Conservation (phyloP, 2,888 invertebrate species). For the Drosophila macrothrix region DNA sequence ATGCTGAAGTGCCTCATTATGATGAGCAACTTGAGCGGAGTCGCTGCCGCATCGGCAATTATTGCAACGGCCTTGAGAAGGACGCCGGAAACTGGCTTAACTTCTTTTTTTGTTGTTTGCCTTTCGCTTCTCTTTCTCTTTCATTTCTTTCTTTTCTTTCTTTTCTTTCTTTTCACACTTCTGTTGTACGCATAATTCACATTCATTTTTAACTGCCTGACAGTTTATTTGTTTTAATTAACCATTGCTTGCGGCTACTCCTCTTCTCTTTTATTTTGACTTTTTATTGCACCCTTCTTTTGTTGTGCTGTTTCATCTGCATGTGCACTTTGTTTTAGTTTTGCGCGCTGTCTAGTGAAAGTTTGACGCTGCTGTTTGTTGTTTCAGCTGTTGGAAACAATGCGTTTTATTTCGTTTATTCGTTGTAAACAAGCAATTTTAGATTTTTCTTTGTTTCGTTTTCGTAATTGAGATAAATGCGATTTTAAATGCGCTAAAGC, state of each 20-base stretch:
- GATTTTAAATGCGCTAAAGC: constrained; percentile 70
- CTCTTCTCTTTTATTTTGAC: constrained; percentile 22
- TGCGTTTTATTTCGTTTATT: constrained; percentile 70
- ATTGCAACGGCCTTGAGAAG: constrained; percentile 81
- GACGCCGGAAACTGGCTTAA: constrained; percentile 80
- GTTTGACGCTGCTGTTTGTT: constrained; percentile 47
- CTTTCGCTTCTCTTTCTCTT: constrained; percentile 47
- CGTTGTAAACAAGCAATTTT: constrained; percentile 68
- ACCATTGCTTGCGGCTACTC: constrained; percentile 59
- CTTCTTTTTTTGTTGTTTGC: constrained; percentile 41
- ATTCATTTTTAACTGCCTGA: constrained; percentile 51
- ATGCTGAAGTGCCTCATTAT: constrained; percentile 22
- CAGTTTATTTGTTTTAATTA: constrained; percentile 80
- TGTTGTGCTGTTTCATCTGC: constrained; percentile 50
- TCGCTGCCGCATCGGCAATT: constrained; percentile 46
- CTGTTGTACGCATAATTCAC: constrained; percentile 67
- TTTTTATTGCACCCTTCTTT: constrained; percentile 49
- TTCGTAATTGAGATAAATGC: constrained; percentile 79
- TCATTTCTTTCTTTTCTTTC: constrained; percentile 22
- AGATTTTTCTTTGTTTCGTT: constrained; percentile 25
- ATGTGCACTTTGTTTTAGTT: constrained; percentile 69
- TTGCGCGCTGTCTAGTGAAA: constrained; percentile 68
- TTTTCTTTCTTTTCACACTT: constrained; percentile 52
- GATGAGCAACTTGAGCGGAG: constrained; percentile 15
- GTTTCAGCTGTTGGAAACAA: constrained; percentile 60